Evolutionary conservation across 2,888 invertebrate species (phyloP).

Genomic region (Monoplex corrugatus): DNA sequence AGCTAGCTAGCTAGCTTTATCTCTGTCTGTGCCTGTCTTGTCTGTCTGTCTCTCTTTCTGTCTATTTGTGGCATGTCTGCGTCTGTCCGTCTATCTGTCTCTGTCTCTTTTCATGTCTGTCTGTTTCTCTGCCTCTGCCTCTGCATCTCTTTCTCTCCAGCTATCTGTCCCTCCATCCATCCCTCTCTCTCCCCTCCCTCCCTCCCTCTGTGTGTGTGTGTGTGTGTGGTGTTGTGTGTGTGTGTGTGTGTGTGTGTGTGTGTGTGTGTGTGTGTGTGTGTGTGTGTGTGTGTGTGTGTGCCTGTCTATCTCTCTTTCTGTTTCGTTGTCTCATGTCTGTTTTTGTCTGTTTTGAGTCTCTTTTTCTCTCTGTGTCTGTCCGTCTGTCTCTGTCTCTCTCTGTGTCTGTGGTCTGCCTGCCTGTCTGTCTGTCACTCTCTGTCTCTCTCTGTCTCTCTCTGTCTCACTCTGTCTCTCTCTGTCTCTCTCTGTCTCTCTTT

Average conservation of each 20-base stretch:
- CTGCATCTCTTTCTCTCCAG: too few relatives aligned
- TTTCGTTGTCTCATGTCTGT: not conserved
- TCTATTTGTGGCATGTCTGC: too few relatives aligned
- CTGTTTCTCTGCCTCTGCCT: too few relatives aligned
- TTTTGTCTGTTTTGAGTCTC: too few relatives aligned
- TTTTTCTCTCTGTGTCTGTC: conserved; percentile 32
- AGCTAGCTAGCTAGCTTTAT: too few relatives aligned
- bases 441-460: not conserved
- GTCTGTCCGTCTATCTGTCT: too few relatives aligned
- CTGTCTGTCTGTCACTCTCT: not conserved
- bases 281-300: not conserved
- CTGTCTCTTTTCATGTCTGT: too few relatives aligned
- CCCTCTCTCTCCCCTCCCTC: too few relatives aligned
- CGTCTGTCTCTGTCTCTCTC: conserved; percentile 33
- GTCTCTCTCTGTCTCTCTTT: not conserved
- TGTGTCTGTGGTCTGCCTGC: not conserved
- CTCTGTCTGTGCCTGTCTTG: not conserved
- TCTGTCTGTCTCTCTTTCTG: not conserved
- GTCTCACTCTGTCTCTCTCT: not conserved
- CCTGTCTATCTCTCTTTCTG: not conserved
- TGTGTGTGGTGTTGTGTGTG: not conserved
- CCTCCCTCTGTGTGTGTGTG: too few relatives aligned
- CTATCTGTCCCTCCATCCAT: too few relatives aligned
- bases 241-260: not conserved
- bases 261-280: not conserved